Evolutionary conservation across 2,797 vertebrate genomes (phyloP), one percentile per base, ranked within the genome.

Genomic region (Gephyroberyx darwinii): DNA sequence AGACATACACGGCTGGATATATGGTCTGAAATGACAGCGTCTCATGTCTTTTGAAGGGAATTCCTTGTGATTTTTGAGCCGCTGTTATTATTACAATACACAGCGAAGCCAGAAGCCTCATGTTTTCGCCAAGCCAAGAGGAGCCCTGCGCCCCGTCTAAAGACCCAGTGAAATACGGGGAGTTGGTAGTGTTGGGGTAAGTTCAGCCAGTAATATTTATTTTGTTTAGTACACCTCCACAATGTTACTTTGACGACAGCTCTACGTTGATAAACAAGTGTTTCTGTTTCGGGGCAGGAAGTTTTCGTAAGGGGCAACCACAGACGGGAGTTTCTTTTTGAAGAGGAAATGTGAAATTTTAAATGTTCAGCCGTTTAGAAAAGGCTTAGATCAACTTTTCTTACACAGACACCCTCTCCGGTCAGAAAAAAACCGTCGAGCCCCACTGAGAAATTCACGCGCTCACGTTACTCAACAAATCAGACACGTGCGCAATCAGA

Each of bases 181-280:
- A 99, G 88, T 94, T 98, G 88, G 95, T 99, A 83, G 97, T 99
- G 5, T 87, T 98, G 80, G 97, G 97, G 97, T 99, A 85, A 98
- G 96, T 94, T 35, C 1, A 63, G 9, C 33, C 17, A 54, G 10
- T 48, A 22, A 37, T 17, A 17, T 8, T 14, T 8, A 19, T 19
- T 37, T 14, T 26, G n/a, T n/a, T 10, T 8, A 9, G 47, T 33
- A 5, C 19, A 37, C 16, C n/a, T 33, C n/a, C n/a, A 48, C 20
- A n/a, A 10, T 10, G 33, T 30, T 14, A 58, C 19, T 50, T 19
- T 14, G 14, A 8, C 0, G 17, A 2, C 4, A 19, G 5, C 4
- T 2, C 19, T 3, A 1, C 8, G 37, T 12, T 53, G 50, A 31
- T 65, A 12, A 50, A 10, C 35, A 39, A 54, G 48, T 65, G n/a